These are phyloP conservation scores for Chrysolophus pictus DNA, from an alignment of 2,797 vertebrate species.

Conservation along the genomic window DNA sequence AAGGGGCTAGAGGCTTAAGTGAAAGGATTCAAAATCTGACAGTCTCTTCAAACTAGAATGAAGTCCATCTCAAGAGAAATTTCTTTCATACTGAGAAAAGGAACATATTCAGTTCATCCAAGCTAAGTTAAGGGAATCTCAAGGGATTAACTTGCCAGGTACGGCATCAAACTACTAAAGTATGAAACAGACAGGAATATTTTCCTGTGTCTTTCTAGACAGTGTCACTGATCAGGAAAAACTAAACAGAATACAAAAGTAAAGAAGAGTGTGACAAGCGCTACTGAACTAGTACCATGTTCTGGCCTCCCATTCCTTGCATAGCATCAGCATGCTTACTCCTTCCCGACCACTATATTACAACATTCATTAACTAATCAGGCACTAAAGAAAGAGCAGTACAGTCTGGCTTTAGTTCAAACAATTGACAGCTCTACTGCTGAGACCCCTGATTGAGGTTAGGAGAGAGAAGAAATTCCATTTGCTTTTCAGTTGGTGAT, in stretches of 20 bases:
- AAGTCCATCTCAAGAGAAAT: no score
- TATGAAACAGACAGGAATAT: no score
- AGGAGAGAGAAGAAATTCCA: neutral
- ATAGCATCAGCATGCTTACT: neutral
- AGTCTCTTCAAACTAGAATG: no score
- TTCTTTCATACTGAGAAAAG: no score
- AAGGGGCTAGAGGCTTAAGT: no score
- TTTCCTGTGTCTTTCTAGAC: no score
- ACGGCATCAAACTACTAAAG: no score
- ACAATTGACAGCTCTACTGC: neutral
- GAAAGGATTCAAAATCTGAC: no score
- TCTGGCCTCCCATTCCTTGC: neutral
- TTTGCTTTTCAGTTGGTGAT: neutral
- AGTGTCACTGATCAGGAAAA: no score
- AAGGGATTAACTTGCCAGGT: no score
- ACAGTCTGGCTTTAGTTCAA: neutral
- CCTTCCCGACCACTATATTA: neutral
- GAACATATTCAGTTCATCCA: no score
- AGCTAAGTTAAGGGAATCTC: no score
- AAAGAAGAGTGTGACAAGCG: neutral
- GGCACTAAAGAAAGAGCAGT: neutral
- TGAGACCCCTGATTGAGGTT: neutral
- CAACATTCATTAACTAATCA: fast-evolving
- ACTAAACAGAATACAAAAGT: neutral
- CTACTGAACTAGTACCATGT: neutral